Evolutionary conservation across 2,113 vertebrate genomes (phyloP).

Genomic region (Chroicocephalus ridibundus): DNA sequence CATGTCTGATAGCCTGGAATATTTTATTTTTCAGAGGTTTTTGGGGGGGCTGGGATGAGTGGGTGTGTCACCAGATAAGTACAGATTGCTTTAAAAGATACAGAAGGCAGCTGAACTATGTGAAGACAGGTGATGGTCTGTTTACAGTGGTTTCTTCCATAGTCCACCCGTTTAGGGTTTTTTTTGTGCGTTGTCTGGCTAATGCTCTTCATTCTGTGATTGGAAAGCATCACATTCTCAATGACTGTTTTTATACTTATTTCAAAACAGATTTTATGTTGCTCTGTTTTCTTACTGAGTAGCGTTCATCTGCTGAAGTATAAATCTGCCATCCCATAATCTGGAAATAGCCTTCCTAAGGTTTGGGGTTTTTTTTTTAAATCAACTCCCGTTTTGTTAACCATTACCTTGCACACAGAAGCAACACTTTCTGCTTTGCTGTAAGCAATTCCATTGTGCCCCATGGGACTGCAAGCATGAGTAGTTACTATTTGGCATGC

Average conservation of each 20-base stretch:
- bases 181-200: not conserved
- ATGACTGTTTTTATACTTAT: not conserved
- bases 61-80: not conserved
- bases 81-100: not conserved
- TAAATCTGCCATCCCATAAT: not conserved
- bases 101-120: not conserved
- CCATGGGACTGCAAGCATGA: not conserved
- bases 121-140: not conserved
- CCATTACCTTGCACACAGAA: constrained; percentile 12
- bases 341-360: constrained; percentile 26
- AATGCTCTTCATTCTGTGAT: not conserved
- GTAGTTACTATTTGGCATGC: not conserved
- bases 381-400: not conserved
- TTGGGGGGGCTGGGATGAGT: not conserved
- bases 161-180: not conserved
- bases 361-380: not conserved
- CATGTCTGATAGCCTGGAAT: not conserved
- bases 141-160: not conserved
- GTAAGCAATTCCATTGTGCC: not conserved
- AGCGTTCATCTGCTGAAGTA: not conserved
- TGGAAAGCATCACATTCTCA: not conserved
- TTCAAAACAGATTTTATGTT: constrained; percentile 11
- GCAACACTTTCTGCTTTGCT: not conserved
- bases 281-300: not conserved
- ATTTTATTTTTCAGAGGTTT: not conserved